Percentiles rank a stretch among this genome's conserved stretches.
Evolutionary conservation across 1,140 invertebrate genomes (phyloP).

Genomic region (Papilio aristodemus): DNA sequence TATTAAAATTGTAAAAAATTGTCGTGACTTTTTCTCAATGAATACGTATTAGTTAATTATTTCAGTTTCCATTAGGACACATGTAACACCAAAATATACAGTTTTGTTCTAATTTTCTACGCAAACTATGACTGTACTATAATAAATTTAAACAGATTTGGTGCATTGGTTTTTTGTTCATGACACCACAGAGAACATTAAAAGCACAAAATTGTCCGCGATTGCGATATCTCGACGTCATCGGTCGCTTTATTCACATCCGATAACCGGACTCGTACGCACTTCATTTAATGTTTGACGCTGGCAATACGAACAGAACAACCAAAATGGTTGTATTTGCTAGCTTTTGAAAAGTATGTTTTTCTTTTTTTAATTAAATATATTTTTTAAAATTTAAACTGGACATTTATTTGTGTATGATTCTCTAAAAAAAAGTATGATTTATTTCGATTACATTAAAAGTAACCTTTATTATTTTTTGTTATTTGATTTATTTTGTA

Average conservation of each 20-base stretch:
- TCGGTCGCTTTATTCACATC: neutral
- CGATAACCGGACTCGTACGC: neutral
- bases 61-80: too few relatives aligned
- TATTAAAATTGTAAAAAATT: too few relatives aligned
- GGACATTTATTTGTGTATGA: too few relatives aligned
- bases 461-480: neutral
- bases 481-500: neutral
- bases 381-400: too few relatives aligned
- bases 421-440: too few relatives aligned
- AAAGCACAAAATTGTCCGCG: neutral
- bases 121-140: too few relatives aligned
- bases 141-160: neutral
- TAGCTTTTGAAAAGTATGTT: too few relatives aligned
- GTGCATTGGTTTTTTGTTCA: neutral
- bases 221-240: neutral
- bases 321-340: neutral
- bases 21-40: too few relatives aligned
- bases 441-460: neutral
- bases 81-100: too few relatives aligned
- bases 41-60: too few relatives aligned
- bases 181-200: neutral
- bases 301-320: neutral
- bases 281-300: slow-evolving; percentile 4
- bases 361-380: too few relatives aligned
- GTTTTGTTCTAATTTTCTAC: too few relatives aligned